These are phyloP conservation scores for Gobiocypris rarus DNA, from an alignment of 2,113 vertebrate species.

Conservation along the genomic window DNA sequence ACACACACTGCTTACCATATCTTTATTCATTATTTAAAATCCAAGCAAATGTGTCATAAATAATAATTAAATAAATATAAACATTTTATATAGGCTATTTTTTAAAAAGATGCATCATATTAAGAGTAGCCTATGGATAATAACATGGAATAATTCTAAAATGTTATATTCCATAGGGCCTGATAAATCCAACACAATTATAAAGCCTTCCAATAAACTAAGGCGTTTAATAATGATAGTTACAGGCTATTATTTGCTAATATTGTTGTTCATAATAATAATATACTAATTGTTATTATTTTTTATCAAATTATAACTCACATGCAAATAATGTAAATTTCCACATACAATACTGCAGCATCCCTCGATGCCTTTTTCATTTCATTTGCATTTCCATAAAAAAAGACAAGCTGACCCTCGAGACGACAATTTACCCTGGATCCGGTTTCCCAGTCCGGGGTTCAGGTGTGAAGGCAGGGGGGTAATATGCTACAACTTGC, in stretches of 20 bases:
- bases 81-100: no score
- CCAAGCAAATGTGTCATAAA: background rate
- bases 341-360: slow-evolving; percentile 55
- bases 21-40: background rate
- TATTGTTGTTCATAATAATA: slow-evolving; percentile 14
- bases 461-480: slow-evolving; percentile 70
- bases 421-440: slow-evolving; percentile 70
- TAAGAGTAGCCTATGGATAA: slow-evolving; percentile 37
- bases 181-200: background rate
- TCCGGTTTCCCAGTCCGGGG: slow-evolving; percentile 56
- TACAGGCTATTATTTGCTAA: background rate
- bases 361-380: slow-evolving; percentile 62
- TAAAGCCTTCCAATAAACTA: background rate
- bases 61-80: background rate
- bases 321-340: slow-evolving; percentile 54
- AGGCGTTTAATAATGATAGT: background rate
- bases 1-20: background rate
- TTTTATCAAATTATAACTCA: background rate
- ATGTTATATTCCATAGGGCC: slow-evolving; percentile 38
- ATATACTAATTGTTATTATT: background rate
- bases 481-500: slow-evolving; percentile 64
- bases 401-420: slow-evolving; percentile 70
- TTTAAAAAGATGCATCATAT: slow-evolving; percentile 36
- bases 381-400: slow-evolving; percentile 72
- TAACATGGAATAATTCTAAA: slow-evolving; percentile 36